phyloP scores from a whole-genome alignment of 2,113 vertebrate species.

The Mellivora capensis region DNA sequence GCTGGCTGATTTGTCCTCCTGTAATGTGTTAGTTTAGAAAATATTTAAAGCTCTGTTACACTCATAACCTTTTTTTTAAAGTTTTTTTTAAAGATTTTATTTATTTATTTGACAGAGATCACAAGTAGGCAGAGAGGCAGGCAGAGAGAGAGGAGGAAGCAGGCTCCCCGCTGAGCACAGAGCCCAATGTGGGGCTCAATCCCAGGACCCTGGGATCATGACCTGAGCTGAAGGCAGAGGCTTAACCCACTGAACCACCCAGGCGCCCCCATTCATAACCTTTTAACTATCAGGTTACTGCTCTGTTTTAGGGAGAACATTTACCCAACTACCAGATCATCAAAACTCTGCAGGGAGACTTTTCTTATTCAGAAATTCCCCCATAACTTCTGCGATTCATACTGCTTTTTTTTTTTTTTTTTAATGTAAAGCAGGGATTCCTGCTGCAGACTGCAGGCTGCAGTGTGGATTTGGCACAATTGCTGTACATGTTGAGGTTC shows the following conservation, averaged over 20 bases:
- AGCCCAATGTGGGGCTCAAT: too few relatives aligned
- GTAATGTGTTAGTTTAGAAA: slow-evolving; percentile 44
- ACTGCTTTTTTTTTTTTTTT: background rate
- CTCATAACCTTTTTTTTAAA: background rate
- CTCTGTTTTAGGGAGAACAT: slow-evolving; percentile 28
- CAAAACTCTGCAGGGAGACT: slow-evolving; percentile 25
- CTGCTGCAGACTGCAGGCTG: background rate
- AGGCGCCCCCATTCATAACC: background rate
- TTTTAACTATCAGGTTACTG: slow-evolving; percentile 24
- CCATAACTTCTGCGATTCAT: slow-evolving; percentile 48
- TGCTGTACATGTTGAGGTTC: background rate
- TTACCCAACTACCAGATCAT: slow-evolving; percentile 28
- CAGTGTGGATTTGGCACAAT: slow-evolving; percentile 24
- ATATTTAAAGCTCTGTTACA: background rate
- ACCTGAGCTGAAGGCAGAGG: too few relatives aligned
- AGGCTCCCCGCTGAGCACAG: too few relatives aligned
- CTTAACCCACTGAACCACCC: too few relatives aligned
- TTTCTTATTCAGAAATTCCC: slow-evolving; percentile 29
- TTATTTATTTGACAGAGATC: too few relatives aligned
- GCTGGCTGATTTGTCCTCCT: background rate
- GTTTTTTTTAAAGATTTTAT: too few relatives aligned
- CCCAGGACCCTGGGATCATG: too few relatives aligned
- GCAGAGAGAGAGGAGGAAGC: too few relatives aligned
- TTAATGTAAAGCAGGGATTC: slow-evolving; percentile 26
- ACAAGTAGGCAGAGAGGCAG: too few relatives aligned